Conservation (phyloP, 2,888 invertebrate species). For the Limnephilus rhombicus region DNA sequence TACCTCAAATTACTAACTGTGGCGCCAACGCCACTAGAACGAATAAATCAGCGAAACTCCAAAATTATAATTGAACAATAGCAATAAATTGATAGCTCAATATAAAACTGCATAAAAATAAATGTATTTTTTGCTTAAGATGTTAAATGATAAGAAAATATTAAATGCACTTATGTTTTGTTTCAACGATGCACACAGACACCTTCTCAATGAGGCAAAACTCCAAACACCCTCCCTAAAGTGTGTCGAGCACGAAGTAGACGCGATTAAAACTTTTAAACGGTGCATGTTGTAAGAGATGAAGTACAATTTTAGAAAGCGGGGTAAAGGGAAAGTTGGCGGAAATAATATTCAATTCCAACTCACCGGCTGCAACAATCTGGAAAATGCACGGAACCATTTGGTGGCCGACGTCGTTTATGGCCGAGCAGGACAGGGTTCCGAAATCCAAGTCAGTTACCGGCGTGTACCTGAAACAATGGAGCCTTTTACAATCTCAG, state of each 20-base stretch:
- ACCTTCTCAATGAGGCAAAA: background rate
- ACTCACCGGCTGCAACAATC: constrained; percentile 91
- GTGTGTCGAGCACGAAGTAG: background rate
- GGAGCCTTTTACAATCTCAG: background rate
- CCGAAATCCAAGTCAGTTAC: constrained; percentile 90
- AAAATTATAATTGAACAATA: background rate
- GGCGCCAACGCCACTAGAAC: background rate
- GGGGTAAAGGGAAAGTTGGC: background rate
- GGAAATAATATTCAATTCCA: constrained; percentile 28
- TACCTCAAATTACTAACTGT: too few species aligned
- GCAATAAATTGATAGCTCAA: too few species aligned
- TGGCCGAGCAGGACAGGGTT: constrained; percentile 91
- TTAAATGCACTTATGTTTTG: background rate
- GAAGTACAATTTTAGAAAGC: background rate
- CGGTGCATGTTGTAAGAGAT: background rate
- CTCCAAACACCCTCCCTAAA: background rate
- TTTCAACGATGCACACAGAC: background rate
- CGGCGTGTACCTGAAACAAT: constrained; percentile 77
- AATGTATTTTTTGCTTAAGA: background rate
- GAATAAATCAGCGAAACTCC: background rate
- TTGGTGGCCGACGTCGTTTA: constrained; percentile 90
- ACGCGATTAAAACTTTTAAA: background rate
- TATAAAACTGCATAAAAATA: too few species aligned
- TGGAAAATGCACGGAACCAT: constrained; percentile 91
- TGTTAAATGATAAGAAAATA: background rate